These are phyloP conservation scores for Sphaerophoria rueppellii DNA, from an alignment of 2,888 invertebrate species.

Conservation along the genomic window DNA sequence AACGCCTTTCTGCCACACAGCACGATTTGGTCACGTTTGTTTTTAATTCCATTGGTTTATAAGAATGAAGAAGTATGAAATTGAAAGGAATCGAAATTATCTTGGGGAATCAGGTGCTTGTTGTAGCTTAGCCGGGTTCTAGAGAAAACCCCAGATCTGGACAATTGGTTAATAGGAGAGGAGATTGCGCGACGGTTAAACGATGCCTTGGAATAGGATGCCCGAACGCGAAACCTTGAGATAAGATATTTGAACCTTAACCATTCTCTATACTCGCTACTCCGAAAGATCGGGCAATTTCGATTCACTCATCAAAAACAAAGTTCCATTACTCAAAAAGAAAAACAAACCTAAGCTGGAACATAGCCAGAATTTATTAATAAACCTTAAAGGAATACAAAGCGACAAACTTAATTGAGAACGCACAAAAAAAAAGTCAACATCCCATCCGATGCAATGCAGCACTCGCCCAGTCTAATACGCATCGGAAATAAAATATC, in stretches of 20 bases:
- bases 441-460: constrained; percentile 34
- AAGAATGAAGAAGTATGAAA: not conserved
- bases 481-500: constrained; percentile 65
- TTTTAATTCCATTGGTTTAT: not conserved
- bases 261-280: no score
- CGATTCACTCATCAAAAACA: constrained; percentile 19
- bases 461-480: constrained; percentile 17
- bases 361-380: constrained; percentile 67
- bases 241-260: no score
- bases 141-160: no score
- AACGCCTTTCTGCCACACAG: constrained; percentile 58
- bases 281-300: no score
- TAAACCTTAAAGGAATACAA: constrained; percentile 65
- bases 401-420: constrained; percentile 53
- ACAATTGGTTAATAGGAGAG: no score
- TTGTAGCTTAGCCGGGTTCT: no score
- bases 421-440: constrained; percentile 13
- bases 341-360: constrained; percentile 66
- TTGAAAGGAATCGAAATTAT: no score
- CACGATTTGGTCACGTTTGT: constrained; percentile 42
- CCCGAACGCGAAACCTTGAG: no score
- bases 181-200: no score
- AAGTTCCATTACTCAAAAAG: constrained; percentile 51
- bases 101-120: no score
- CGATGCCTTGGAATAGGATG: no score